Base-by-base conservation (phyloP, 2,113 vertebrate genomes). In the Dipodomys stephensi region DNA sequence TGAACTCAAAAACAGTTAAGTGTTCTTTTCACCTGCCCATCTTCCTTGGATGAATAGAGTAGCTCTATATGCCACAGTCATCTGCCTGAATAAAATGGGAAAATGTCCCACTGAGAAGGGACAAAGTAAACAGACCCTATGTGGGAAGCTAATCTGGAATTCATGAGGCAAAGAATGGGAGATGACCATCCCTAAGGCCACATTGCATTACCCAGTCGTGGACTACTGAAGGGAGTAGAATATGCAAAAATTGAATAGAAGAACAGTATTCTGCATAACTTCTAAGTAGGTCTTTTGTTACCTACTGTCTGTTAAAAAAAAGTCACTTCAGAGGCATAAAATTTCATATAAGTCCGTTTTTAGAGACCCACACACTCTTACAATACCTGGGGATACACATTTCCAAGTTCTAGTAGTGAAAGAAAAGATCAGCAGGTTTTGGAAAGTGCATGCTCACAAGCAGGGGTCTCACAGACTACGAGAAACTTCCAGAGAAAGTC, bases 401-500 rank as follows among this genome's bases (percentile, higher is more conserved):
- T 90, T 72, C 74, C 87, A 94, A 78, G 69, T 90, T 85, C 83
- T 78, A 82, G 64, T 53, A 93, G 85, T 92, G 92, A 96, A 96
- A 96, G 87, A 88, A 88, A 96, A 96, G 92, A 91, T 91, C 93
- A 95, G 95, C 96, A 94, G 92, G 44, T 91, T 88, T 83, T 88
- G 88, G 93, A 88, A 96, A 96, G 95, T 32, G 94, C 97, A 95
- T 93, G 93, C 95, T 96, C 57, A 96, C 86, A 96, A 96, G 96
- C 95, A 94, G 77, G 83, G 73, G 44, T 90, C 83, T 96, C 83
- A 81, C 0, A 81, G 90, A 82, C 91, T 94, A 94, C 81, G 62
- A 96, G 90, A 97, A 97, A 96, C 93, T 92, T 97, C 23, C 44
- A 88, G 81, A 96, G 96, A 96, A 96, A 97, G 79, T 78, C 90